Evolutionary conservation across 37 sponge, comb jelly and placozoan genomes (phyloP), one percentile per base, ranked within the genome.

Genomic region (Amphimedon queenslandica): DNA sequence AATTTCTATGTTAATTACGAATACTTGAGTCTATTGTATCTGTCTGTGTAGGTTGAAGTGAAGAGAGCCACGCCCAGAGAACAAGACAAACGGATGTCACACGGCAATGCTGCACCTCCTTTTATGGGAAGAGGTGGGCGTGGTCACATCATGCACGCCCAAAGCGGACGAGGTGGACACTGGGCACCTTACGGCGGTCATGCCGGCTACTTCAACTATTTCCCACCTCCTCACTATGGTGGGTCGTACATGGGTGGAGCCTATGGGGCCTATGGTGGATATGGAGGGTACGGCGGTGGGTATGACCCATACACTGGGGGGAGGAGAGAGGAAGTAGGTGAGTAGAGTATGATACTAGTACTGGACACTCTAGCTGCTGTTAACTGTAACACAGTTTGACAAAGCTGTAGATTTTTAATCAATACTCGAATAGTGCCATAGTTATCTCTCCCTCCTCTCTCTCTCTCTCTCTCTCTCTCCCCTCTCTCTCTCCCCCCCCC

Each of bases 31-130:
- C 36, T 4, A 64, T 58, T 24, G 47, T 63, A n/a, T 75, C 1
- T 60, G 1, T 63, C 31, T 30, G 4, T 33, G 53, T 57, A 84
- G 77, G 85, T 89, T 32, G 87, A 91, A 40, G 87, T 86, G 63
- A 91, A 91, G 61, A 64, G 74, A 60, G 92, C 87, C 1, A 82
- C 83, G 0, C 87, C 92, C 0, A 57, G 87, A n/a, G 90, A 84
- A 37, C 69, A 83, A 39, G 53, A 63, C 34, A 37, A 30, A 66
- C 66, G 21, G 41, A 35, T 4, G 42, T 36, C 29, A 32, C 47
- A 21, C 0, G 74, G 77, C 5, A 42, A 40, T 2, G 71, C 73
- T 24, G 61, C 81, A 23, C 40, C 64, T 11, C 61, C 57, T 2
- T 20, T 58, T 4, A 63, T 70, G 30, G 51, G 69, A 57, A 57